phyloP scores from a whole-genome alignment of 2,888 invertebrate genomes.

The Neoascia interrupta region DNA sequence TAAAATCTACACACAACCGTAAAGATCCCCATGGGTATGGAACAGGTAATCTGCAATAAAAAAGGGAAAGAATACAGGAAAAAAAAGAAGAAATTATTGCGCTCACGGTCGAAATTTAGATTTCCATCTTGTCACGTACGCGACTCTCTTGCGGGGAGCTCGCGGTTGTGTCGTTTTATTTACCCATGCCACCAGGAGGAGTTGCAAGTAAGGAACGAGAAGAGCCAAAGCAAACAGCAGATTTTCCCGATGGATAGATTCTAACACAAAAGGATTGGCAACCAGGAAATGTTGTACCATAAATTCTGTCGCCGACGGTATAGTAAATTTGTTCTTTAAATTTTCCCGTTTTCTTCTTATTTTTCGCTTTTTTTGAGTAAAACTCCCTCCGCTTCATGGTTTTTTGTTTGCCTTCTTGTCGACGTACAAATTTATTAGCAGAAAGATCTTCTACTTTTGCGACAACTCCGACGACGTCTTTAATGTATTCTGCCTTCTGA shows the following conservation, averaged over 20 bases:
- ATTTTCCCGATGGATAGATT: slow-evolving; percentile 66
- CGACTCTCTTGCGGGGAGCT: slow-evolving; percentile 42
- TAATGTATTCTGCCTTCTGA: slow-evolving; percentile 51
- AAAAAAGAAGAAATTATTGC: slow-evolving; percentile 52
- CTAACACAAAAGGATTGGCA: slow-evolving; percentile 68
- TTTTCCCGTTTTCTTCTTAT: slow-evolving; percentile 26
- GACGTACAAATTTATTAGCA: slow-evolving; percentile 61
- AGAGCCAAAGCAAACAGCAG: slow-evolving; percentile 60
- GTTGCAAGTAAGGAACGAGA: slow-evolving; percentile 49
- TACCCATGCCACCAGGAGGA: slow-evolving; percentile 17
- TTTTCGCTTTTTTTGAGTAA: slow-evolving; percentile 44
- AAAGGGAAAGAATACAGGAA: neutral
- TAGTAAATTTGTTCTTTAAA: slow-evolving; percentile 54
- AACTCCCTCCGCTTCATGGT: slow-evolving; percentile 22
- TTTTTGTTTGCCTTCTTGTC: slow-evolving; percentile 11
- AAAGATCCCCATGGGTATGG: slow-evolving; percentile 40
- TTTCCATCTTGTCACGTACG: slow-evolving; percentile 72
- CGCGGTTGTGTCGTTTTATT: slow-evolving; percentile 42
- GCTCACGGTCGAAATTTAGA: slow-evolving; percentile 70
- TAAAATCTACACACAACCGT: slow-evolving; percentile 61
- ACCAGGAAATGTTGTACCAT: slow-evolving; percentile 68
- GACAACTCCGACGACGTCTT: slow-evolving; percentile 59
- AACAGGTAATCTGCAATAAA: slow-evolving; percentile 37
- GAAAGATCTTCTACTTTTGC: slow-evolving; percentile 60
- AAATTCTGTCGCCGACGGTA: slow-evolving; percentile 65